A percentile compares a stretch with the other conserved stretches of the same genome.
phyloP scores from a whole-genome alignment of 1,140 invertebrate species.

The Caenorhabditis brenneri region DNA sequence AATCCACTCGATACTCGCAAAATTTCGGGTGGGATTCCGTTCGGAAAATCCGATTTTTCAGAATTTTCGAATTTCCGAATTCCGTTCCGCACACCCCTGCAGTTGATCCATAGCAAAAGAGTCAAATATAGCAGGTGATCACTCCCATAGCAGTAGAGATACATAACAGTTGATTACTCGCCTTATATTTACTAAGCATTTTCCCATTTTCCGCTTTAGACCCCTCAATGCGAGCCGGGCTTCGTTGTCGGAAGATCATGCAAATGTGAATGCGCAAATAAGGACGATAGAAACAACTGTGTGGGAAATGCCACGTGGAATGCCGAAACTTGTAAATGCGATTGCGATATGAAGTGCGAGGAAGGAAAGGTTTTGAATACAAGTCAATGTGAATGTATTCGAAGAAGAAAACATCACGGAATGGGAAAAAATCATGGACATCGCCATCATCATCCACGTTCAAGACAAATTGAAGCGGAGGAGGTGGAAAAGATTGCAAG shows the following conservation, averaged over 20 bases:
- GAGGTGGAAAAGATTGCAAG: slow-evolving; percentile 22
- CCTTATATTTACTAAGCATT: too few relatives aligned
- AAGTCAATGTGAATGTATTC: not conserved
- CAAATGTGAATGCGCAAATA: slow-evolving; percentile 48
- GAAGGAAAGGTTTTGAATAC: not conserved
- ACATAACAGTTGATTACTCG: too few relatives aligned
- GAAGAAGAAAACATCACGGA: not conserved
- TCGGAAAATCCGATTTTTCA: too few relatives aligned
- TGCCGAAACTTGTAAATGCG: not conserved
- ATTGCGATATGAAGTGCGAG: not conserved
- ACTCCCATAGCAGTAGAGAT: too few relatives aligned
- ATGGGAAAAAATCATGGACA: not conserved
- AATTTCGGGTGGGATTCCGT: too few relatives aligned
- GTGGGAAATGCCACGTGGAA: slow-evolving; percentile 23
- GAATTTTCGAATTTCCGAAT: too few relatives aligned
- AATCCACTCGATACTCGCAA: too few relatives aligned
- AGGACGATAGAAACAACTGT: slow-evolving; percentile 46
- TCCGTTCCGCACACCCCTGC: too few relatives aligned
- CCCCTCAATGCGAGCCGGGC: not conserved
- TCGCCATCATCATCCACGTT: not conserved
- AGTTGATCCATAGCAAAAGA: too few relatives aligned
- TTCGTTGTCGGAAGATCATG: slow-evolving; percentile 37
- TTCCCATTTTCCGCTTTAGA: too few relatives aligned
- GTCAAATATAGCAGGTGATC: too few relatives aligned
- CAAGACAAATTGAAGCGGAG: not conserved